A percentile compares a stretch with the other conserved stretches of the same genome.
Evolutionary conservation across 2,797 vertebrate genomes (phyloP).

Genomic region (Allobates femoralis): DNA sequence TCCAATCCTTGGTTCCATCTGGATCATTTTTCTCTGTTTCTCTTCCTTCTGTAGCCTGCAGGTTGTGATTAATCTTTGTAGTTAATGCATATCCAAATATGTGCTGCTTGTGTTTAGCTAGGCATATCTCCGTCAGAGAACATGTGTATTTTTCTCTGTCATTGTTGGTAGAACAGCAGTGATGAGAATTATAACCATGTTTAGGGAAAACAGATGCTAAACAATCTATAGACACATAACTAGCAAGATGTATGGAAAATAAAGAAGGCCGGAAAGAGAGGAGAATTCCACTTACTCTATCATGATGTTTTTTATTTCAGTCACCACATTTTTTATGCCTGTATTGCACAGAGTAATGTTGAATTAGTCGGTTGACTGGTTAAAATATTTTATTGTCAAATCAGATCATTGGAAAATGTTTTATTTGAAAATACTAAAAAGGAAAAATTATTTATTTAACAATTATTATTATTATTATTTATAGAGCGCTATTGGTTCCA

Average conservation of each 20-base stretch:
- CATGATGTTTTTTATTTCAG: background rate
- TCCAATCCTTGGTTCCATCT: constrained; percentile 57
- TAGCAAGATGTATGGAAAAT: constrained; percentile 5
- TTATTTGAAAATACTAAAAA: background rate
- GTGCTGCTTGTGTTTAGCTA: constrained; percentile 67
- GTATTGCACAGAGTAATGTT: background rate
- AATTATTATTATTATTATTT: too few species aligned
- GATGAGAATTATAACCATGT: constrained; percentile 55
- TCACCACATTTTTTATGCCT: background rate
- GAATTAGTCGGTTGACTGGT: background rate
- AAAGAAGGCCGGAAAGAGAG: background rate
- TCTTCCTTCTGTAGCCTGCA: constrained; percentile 60
- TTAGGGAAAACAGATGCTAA: constrained; percentile 57
- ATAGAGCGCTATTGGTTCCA: too few species aligned
- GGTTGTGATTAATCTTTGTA: constrained; percentile 68
- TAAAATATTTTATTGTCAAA: background rate
- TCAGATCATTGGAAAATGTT: background rate
- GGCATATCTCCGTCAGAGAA: constrained; percentile 67
- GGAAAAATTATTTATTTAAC: too few species aligned
- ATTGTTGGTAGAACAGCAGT: constrained; percentile 63
- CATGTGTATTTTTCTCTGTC: constrained; percentile 67
- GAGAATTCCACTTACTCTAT: background rate
- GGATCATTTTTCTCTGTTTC: constrained; percentile 63
- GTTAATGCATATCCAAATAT: constrained; percentile 67
- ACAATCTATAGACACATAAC: constrained; percentile 39